Percentiles rank a stretch among this genome's conserved stretches.
Conservation (phyloP, 2,113 vertebrate genomes). For the Archilochus colubris region DNA sequence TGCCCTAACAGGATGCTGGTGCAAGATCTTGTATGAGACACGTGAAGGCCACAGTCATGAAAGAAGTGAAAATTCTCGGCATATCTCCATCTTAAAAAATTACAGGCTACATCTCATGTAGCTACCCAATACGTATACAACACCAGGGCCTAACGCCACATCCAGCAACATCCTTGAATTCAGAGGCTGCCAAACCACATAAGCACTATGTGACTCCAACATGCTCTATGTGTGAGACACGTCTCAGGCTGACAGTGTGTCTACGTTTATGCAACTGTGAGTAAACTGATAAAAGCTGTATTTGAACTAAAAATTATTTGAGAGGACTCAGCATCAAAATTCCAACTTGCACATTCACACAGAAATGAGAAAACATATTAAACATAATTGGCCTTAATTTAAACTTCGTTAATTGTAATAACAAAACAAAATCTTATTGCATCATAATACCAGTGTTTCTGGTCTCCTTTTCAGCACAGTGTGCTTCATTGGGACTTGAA, state of each 20-base stretch:
- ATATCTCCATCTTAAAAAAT: background rate
- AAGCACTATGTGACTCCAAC: background rate
- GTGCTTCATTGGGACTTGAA: background rate
- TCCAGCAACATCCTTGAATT: background rate
- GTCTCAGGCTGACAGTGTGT: background rate
- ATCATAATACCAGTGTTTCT: background rate
- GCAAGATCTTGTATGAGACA: background rate
- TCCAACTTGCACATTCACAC: background rate
- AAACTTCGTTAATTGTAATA: background rate
- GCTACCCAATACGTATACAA: too few relatives aligned
- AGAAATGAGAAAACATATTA: background rate
- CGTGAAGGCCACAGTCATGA: background rate
- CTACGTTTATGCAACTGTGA: background rate
- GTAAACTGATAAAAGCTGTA: background rate
- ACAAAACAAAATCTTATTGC: background rate
- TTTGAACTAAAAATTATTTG: background rate
- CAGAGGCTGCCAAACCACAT: background rate
- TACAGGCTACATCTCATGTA: background rate
- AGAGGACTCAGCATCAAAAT: background rate
- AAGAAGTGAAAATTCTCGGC: background rate
- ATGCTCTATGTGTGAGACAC: background rate
- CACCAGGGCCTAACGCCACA: background rate
- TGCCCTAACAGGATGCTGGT: background rate
- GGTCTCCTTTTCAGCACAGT: background rate
- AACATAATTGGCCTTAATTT: background rate